Evolutionary conservation across 2,797 vertebrate genomes (phyloP).

Genomic region (Galagoides demidoff): DNA sequence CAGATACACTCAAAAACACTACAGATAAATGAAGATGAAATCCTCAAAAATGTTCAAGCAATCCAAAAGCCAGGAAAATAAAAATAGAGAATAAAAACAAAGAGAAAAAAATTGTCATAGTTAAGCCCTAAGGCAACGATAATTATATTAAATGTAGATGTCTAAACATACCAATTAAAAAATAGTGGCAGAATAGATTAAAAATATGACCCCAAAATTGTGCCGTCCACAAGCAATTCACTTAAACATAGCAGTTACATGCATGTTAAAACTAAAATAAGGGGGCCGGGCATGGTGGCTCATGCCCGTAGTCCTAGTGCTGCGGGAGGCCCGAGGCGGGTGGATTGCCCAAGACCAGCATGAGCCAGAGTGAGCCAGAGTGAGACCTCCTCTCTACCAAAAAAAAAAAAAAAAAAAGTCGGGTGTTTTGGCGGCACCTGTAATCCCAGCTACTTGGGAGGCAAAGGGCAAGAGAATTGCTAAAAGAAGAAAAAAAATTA

Average conservation of each 20-base stretch:
- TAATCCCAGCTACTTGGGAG: no score
- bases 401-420: no score
- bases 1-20: not conserved
- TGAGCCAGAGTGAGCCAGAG: no score
- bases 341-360: no score
- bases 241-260: not conserved
- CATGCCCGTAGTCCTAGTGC: no score
- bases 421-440: no score
- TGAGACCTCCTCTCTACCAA: no score
- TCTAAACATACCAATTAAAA: not conserved
- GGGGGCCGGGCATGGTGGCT: no score
- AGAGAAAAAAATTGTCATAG: not conserved
- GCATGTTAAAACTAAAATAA: not conserved
- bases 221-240: not conserved
- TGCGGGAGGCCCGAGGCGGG: no score
- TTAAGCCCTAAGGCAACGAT: not conserved
- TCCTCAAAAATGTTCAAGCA: not conserved
- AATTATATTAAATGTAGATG: not conserved
- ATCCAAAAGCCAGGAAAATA: not conserved
- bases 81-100: not conserved
- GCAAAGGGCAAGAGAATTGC: no score
- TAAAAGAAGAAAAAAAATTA: no score
- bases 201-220: not conserved
- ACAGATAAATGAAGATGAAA: not conserved
- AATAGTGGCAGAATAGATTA: not conserved